These are phyloP conservation scores for Spea hammondii DNA, from an alignment of 2,797 vertebrate species.

Conservation along the genomic window DNA sequence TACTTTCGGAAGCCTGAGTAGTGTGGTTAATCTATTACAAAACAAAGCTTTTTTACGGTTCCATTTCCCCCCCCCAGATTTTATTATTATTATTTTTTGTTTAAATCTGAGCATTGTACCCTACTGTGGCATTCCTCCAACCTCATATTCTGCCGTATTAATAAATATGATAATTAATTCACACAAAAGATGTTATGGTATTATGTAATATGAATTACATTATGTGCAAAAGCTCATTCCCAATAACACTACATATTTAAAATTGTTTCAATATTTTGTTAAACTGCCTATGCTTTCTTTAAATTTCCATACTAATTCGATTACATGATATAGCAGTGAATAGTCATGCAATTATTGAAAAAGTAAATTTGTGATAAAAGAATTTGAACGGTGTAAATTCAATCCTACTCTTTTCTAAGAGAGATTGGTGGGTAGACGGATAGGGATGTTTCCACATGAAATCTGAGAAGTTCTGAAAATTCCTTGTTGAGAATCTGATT, in stretches of 20 bases:
- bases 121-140: constrained; percentile 56
- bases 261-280: constrained; percentile 74
- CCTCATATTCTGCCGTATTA: constrained; percentile 70
- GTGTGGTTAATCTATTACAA: background rate
- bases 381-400: constrained; percentile 73
- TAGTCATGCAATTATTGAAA: constrained; percentile 75
- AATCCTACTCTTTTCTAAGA: constrained; percentile 59
- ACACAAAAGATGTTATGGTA: constrained; percentile 73
- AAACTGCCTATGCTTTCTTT: constrained; percentile 75
- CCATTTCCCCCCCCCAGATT: background rate
- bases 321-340: constrained; percentile 71
- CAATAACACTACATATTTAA: constrained; percentile 51
- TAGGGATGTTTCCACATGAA: constrained; percentile 53
- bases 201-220: constrained; percentile 63
- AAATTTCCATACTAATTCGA: constrained; percentile 75
- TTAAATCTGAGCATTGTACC: background rate
- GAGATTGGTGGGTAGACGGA: constrained; percentile 55
- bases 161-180: constrained; percentile 76
- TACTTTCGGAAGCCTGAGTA: background rate
- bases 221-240: constrained; percentile 61
- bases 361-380: constrained; percentile 82
- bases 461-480: constrained; percentile 58
- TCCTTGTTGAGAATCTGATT: constrained; percentile 55
- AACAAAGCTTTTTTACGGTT: constrained; percentile 12
- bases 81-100: constrained; percentile 5